These are phyloP conservation scores for Microplitis deprimator DNA, from an alignment of 2,888 invertebrate species.

Conservation along the genomic window DNA sequence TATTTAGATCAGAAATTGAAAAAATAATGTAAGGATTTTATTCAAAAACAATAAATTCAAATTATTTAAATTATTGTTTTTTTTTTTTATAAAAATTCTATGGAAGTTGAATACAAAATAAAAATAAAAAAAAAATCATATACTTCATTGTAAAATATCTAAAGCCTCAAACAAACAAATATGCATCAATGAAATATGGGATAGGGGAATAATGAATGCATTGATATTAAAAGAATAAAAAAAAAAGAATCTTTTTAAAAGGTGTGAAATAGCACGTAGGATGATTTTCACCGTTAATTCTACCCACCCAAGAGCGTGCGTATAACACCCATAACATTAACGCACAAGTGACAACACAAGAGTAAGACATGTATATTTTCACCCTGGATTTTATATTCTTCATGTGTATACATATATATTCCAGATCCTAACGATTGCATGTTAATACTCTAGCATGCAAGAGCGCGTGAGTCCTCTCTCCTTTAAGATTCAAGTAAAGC, in stretches of 20 bases:
- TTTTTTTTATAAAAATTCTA: too few relatives aligned
- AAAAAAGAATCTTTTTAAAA: not conserved
- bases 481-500: constrained; percentile 69
- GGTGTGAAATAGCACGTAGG: not conserved
- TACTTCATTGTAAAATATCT: not conserved
- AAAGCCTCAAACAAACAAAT: not conserved
- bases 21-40: too few relatives aligned
- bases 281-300: constrained; percentile 1
- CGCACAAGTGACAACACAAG: not conserved
- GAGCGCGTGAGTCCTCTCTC: constrained; percentile 61
- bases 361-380: not conserved
- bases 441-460: constrained; percentile 27
- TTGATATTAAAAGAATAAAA: not conserved
- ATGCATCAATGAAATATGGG: not conserved
- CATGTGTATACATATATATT: not conserved
- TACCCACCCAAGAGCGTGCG: not conserved
- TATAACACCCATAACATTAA: not conserved
- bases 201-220: not conserved
- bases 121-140: not conserved
- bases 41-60: too few relatives aligned
- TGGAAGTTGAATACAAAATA: too few relatives aligned
- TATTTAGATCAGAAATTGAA: too few relatives aligned
- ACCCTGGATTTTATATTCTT: not conserved
- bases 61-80: too few relatives aligned
- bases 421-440: constrained; percentile 41